Evolutionary conservation across 1,140 invertebrate species (phyloP).

Genomic region (Stenopsyche tienmushanensis): DNA sequence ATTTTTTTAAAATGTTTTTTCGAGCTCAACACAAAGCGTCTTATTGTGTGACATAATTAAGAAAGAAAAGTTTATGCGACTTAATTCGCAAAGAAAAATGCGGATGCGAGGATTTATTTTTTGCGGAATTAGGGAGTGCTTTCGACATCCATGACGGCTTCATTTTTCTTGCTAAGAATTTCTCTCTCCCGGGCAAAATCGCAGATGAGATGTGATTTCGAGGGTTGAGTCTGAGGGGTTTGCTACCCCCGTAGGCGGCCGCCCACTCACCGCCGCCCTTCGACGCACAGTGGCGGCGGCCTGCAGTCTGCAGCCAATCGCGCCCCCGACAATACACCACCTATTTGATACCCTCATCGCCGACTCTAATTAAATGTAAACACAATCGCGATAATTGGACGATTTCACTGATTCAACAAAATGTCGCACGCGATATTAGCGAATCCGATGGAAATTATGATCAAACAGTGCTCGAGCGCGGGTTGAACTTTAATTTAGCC

Average conservation of each 20-base stretch:
- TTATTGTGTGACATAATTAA: too few relatives aligned
- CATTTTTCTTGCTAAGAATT: background rate
- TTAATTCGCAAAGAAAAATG: too few relatives aligned
- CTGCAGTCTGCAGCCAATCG: conserved; percentile 31
- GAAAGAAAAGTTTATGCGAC: too few relatives aligned
- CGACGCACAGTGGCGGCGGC: conserved; percentile 4
- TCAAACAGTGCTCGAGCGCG: too few relatives aligned
- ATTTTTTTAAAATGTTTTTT: too few relatives aligned
- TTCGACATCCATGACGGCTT: too few relatives aligned
- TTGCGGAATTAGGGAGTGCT: too few relatives aligned
- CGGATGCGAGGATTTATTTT: too few relatives aligned
- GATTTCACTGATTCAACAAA: background rate
- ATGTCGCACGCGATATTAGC: background rate
- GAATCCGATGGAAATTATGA: background rate
- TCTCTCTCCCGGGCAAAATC: background rate
- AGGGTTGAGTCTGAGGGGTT: background rate
- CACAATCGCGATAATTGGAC: background rate
- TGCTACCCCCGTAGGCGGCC: background rate
- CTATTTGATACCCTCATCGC: background rate
- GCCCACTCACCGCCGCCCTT: background rate
- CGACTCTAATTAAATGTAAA: background rate
- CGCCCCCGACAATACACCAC: background rate
- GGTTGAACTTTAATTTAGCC: too few relatives aligned
- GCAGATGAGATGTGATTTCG: background rate
- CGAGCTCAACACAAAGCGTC: too few relatives aligned